Percentiles rank a stretch among this genome's conserved stretches.
Conservation (phyloP, 1,140 invertebrate species). For the Drosophila sp. region DNA sequence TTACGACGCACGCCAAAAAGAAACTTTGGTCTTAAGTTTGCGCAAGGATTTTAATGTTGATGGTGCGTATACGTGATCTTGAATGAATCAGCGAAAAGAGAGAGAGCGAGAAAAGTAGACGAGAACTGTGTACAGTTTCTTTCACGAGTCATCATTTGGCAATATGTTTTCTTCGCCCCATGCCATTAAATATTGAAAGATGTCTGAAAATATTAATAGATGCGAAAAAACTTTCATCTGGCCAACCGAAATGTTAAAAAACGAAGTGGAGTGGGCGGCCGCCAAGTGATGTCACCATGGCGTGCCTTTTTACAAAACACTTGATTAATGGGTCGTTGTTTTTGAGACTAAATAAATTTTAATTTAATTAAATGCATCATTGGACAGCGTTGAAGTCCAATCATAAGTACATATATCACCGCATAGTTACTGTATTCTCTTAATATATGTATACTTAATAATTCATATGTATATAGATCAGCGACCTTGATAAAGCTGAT, state of each 20-base stretch:
- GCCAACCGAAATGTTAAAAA: conserved; percentile 45
- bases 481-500: conserved; percentile 74
- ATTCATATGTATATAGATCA: conserved; percentile 53
- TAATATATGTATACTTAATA: conserved; percentile 11
- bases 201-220: conserved; percentile 31
- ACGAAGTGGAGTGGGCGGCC: conserved; percentile 39
- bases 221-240: conserved; percentile 45
- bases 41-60: conserved; percentile 71
- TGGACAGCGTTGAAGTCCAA: neutral
- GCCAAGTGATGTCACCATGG: conserved; percentile 68
- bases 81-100: conserved; percentile 55
- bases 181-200: conserved; percentile 42
- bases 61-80: conserved; percentile 74
- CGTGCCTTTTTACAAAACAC: conserved; percentile 57
- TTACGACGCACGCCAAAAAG: conserved; percentile 45
- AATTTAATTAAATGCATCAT: conserved; percentile 70
- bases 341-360: conserved; percentile 45
- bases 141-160: conserved; percentile 67
- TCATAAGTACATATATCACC: conserved; percentile 10
- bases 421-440: neutral
- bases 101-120: neutral
- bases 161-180: conserved; percentile 42
- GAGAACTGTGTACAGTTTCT: conserved; percentile 28
- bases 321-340: conserved; percentile 50
- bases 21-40: conserved; percentile 51